Base-by-base conservation (phyloP, 1,140 invertebrate genomes). In the Metaphire vulgaris region DNA sequence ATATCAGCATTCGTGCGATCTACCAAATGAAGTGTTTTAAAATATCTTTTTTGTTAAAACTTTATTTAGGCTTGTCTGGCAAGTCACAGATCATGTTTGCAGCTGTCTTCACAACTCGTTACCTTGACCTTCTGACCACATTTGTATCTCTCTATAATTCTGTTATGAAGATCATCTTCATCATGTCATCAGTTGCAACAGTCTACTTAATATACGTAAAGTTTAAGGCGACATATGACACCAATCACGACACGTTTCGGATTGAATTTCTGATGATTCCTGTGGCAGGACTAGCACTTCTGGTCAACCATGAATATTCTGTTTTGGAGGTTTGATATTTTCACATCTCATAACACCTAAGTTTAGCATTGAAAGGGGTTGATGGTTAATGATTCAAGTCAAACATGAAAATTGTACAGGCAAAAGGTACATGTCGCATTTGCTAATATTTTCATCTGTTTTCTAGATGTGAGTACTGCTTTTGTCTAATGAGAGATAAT, bases 61-160 rank as follows among this genome's bases (percentile, higher is more conserved):
- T 64, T 74, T 71, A 0, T 1, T 72, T 88, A 96, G 94, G 96
- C 81, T 97, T 98, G 82, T 97, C 95, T 29, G 96, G 95, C 81
- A 96, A 94, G 83, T 95, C 93, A 69, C 96, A 98, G 88, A 90
- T 98, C 78, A 88, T 98, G 33, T 98, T 98, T 87, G 91, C 94
- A 2, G 86, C 97, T 77, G 95, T 97, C 21, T 98, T 95, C 83
- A 92, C 92, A 56, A 90, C 93, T 73, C 89, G 96, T 76, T 98
- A 98, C 83, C 88, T 98, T 85, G 96, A 98, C 87, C 88, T 98
- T 76, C 88, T 98, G 80, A 95, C 93, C 29, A 93, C 93, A 75
- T 97, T 91, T 86, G 91, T 98, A 74, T 97, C 95, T 1, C 84
- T 92, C 0, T 98, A 98, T 87, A 98, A 98, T 85, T 92, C 93